Conservation (phyloP, 2,113 vertebrate genomes). For the Perognathus longimembris region DNA sequence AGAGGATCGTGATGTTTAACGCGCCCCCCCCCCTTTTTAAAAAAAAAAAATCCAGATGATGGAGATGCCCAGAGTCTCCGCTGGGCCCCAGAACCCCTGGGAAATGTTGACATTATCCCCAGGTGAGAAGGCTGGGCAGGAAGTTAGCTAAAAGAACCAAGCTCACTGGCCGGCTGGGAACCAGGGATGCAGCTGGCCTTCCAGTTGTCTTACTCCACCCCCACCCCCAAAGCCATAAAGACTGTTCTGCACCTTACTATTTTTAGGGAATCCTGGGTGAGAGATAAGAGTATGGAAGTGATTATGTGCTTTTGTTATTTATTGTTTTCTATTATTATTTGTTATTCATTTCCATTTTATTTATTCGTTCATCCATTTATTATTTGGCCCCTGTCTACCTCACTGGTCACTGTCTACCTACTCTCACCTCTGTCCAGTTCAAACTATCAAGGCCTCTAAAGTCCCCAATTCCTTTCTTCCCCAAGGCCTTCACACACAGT, state of each 20-base stretch:
- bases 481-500: not conserved
- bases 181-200: not conserved
- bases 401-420: not conserved
- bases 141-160: accelerated
- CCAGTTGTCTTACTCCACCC: not conserved
- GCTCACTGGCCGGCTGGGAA: not conserved
- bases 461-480: not conserved
- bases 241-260: not conserved
- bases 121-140: not conserved
- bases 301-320: not conserved
- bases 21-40: not conserved
- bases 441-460: not conserved
- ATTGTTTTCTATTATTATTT: not conserved
- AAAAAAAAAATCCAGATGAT: not conserved
- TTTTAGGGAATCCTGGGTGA: accelerated
- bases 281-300: not conserved
- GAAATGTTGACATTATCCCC: not conserved
- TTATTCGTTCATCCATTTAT: slow-evolving; percentile 21
- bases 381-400: not conserved
- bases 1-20: not conserved
- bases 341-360: slow-evolving; percentile 1
- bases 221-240: not conserved
- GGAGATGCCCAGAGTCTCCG: not conserved
- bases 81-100: not conserved
- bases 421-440: not conserved